Evolutionary conservation across 2,113 vertebrate species (phyloP), one percentile per base, ranked within the genome.

Genomic region (Tonatia bakeri): DNA sequence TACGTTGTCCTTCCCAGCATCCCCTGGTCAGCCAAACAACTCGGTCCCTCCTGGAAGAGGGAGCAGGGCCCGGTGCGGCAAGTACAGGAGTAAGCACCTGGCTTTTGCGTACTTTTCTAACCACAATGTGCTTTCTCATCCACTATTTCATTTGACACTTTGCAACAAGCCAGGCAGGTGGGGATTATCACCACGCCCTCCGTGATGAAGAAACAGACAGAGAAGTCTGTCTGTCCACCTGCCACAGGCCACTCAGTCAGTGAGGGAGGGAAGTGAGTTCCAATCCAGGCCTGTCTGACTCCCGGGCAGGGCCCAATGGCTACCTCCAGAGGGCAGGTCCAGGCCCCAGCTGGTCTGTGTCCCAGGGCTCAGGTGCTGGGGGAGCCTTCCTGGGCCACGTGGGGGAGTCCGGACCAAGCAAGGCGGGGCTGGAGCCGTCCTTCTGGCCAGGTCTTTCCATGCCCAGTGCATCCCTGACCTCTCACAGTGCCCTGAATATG

Each of bases 1-100:
- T 5, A 3, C 11, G 9, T 10, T 5, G 5, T 3, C 19, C 33
- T 43, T 19, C 14, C 36, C 1, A 1, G 43, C 4, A 3, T 19
- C 9, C 61, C 38, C 52, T 40, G 13, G n/a, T 26, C n/a, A 8
- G 10, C n/a, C 16, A 38, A 28, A 65, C 38, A 4, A 0, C 3
- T 0, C 2, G 40, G 16, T 54, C 54, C 43, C 54, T 73, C 20
- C n/a, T 50, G 28, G 33, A 5, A 50, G 19, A 77, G 19, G 59
- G 45, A 47, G 33, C 54, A 3, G 6, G 1, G 54, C 15, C 56
- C 13, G 10, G 20, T 7, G 6, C 0, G 1, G 7, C 45, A 3
- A 31, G 64, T 76, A 50, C 38, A 70, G 47, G 40, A 79, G 11
- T 4, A 36, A 47, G 3, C 45, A 5, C 9, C 14, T 50, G 1